A percentile compares a stretch with the other conserved stretches of the same genome.
These are phyloP conservation scores for Hiodon tergisus DNA, from an alignment of 2,113 vertebrate species.

Conservation along the genomic window DNA sequence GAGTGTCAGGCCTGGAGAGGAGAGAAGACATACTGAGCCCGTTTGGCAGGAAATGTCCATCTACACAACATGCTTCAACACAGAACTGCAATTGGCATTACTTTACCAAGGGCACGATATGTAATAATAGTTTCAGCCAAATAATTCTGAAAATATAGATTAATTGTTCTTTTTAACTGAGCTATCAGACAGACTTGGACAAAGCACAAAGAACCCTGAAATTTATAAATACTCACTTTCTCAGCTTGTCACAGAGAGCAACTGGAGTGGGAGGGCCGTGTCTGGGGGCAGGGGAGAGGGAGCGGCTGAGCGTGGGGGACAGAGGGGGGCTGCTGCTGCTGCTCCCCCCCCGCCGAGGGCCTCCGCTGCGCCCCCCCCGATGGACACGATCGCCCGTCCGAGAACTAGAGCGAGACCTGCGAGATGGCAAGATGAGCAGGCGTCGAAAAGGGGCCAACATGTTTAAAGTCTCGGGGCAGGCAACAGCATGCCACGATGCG, in stretches of 20 bases:
- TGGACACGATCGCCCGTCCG: constrained; percentile 68
- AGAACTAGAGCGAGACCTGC: constrained; percentile 71
- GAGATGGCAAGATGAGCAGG: not conserved
- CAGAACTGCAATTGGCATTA: no score
- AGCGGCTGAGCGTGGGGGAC: constrained; percentile 63
- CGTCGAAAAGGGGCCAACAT: not conserved
- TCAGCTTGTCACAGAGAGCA: constrained; percentile 78
- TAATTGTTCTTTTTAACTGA: no score
- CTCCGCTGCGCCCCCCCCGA: constrained; percentile 58
- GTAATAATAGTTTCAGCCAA: no score
- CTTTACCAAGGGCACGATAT: no score
- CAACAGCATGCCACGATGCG: not conserved
- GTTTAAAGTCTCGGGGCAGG: not conserved
- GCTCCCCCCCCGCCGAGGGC: constrained; percentile 60
- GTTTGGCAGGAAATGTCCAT: not conserved
- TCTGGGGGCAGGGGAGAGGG: constrained; percentile 66
- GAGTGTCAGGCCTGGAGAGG: constrained; percentile 74
- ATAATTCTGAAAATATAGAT: no score
- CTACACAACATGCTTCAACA: no score
- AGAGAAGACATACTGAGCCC: not conserved
- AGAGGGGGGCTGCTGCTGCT: constrained; percentile 68
- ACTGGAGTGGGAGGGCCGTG: constrained; percentile 57
- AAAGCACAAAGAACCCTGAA: not conserved
- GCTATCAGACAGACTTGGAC: no score
- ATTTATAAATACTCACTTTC: constrained; percentile 70